Base-by-base conservation (phyloP, 2,888 invertebrate species). In the Abscondita cerata region DNA sequence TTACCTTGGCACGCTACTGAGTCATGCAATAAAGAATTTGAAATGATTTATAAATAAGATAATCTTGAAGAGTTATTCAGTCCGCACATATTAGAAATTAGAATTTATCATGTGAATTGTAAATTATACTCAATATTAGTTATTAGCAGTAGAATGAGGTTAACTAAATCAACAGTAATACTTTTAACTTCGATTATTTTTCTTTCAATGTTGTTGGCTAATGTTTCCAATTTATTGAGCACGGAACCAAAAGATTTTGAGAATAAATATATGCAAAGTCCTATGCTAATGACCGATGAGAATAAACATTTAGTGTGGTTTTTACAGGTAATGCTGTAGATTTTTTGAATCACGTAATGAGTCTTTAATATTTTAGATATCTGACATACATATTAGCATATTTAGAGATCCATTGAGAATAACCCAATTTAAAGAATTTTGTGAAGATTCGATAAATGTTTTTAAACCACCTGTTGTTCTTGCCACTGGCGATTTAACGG, bases 301-400 rank as follows among this genome's bases (percentile, higher is more conserved):
- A 72, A 81, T 9, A 80, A 86, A 44, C 85, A 89, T 73, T 78
- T 92, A 48, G 81, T 91, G 67, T 92, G 91, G 91, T 92, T 92
- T 80, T 73, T 92, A 65, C 92, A 92, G 86, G 92, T 91, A 80
- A 79, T 25, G 6, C 25, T 25, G 66, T 33, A 31, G 25, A 25
- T 13, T 53, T 13, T 44, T 31, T 2, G 19, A 58, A 25, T 50
- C 54, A 34, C 16, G 5, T 4, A 51, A 36, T 53, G 19, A 47
- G 46, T 8, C 64, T 19, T n/a, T n/a, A n/a, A 70, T 69, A 52
- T 60, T 83, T 48, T 78, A 95, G 94, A 89, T 96, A 73, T 91
- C 93, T 62, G 96, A 96, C 80, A 86, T 95, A 67, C 96, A 96
- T 78, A 87, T 96, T 64, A 95, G 95, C 78, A 88, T 91, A 79